phyloP scores from a whole-genome alignment of 2,888 invertebrate genomes.

The Romanomermis culicivorax region DNA sequence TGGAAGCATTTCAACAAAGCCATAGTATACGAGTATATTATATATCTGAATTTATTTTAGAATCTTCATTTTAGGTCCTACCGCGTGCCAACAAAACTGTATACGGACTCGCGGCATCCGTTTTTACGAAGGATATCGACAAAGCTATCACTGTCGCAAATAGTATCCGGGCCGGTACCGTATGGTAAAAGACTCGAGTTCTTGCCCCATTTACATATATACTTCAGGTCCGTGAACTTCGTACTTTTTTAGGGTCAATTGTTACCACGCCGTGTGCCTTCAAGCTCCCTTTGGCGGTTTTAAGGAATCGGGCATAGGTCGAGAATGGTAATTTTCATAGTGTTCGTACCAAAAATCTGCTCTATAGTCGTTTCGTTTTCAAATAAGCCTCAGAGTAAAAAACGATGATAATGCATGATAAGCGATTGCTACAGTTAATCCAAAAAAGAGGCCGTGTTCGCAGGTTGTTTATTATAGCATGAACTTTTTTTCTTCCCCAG shows the following conservation, averaged over 20 bases:
- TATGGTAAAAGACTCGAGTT: slow-evolving; percentile 11
- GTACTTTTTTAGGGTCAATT: slow-evolving; percentile 35
- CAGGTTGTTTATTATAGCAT: too few relatives aligned
- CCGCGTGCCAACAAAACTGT: slow-evolving; percentile 13
- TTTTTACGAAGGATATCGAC: slow-evolving; percentile 15
- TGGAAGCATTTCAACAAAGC: too few relatives aligned
- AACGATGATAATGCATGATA: too few relatives aligned
- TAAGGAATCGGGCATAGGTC: slow-evolving; percentile 62
- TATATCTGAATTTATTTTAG: too few relatives aligned
- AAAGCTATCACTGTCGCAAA: slow-evolving; percentile 13
- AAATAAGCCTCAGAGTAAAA: too few relatives aligned
- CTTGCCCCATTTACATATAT: background rate
- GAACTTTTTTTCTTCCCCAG: too few relatives aligned
- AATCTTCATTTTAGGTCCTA: slow-evolving; percentile 13
- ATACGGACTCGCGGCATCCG: slow-evolving; percentile 17
- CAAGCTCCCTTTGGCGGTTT: slow-evolving; percentile 74
- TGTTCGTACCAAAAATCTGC: background rate
- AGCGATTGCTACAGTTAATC: too few relatives aligned
- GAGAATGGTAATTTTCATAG: slow-evolving; percentile 41
- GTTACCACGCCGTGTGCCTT: slow-evolving; percentile 45
- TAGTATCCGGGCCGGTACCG: slow-evolving; percentile 12
- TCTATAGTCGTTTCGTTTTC: background rate
- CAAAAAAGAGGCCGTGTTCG: too few relatives aligned
- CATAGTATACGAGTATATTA: too few relatives aligned
- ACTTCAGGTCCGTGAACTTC: background rate